These are phyloP conservation scores for Crypturellus tataupa DNA, from an alignment of 2,797 vertebrate species.

Conservation along the genomic window DNA sequence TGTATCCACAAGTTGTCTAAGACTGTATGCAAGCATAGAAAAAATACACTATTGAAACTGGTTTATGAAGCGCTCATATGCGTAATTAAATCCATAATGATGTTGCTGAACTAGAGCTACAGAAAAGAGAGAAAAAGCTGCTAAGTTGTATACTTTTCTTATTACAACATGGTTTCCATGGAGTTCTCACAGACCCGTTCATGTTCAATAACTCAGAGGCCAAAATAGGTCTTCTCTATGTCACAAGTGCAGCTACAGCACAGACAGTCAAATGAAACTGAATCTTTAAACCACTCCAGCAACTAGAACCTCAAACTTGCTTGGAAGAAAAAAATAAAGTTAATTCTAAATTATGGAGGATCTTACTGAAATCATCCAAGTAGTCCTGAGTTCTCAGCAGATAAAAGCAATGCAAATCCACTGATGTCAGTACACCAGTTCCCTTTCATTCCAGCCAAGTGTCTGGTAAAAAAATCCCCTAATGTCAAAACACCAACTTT, in stretches of 20 bases:
- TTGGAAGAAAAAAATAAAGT: neutral
- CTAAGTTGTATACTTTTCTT: neutral
- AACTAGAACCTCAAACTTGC: neutral
- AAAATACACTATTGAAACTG: neutral
- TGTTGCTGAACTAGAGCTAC: conserved; percentile 6
- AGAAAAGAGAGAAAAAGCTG: neutral
- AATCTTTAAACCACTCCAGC: neutral
- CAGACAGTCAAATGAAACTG: neutral
- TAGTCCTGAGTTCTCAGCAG: neutral
- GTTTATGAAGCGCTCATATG: neutral
- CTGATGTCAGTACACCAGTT: neutral
- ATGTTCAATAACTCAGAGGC: neutral
- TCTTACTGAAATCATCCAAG: neutral
- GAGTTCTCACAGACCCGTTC: neutral
- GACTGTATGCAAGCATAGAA: neutral
- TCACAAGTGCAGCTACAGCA: neutral
- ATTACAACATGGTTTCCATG: neutral
- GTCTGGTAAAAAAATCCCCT: neutral
- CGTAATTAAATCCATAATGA: neutral
- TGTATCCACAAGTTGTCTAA: neutral
- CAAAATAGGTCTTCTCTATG: neutral
- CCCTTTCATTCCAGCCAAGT: neutral
- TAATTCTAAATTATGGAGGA: neutral
- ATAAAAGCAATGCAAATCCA: neutral
- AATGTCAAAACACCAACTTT: neutral